These are phyloP conservation scores for Orthonyx spaldingii DNA, from an alignment of 2,113 vertebrate genomes.

Conservation along the genomic window DNA sequence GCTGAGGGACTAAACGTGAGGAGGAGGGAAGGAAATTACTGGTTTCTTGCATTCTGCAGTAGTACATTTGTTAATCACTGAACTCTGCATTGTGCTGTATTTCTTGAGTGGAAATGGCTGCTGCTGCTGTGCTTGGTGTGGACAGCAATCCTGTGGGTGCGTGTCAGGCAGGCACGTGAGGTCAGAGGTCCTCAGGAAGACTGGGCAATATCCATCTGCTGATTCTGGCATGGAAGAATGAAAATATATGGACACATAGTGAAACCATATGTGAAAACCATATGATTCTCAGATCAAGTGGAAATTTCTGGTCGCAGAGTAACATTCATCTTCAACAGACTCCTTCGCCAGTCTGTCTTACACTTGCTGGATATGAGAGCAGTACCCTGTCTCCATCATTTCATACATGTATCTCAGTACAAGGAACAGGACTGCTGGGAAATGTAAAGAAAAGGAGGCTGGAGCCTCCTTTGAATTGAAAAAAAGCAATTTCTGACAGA, in stretches of 20 bases:
- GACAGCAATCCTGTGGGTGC: not conserved
- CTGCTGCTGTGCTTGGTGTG: not conserved
- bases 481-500: not conserved
- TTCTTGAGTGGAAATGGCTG: rapidly evolving
- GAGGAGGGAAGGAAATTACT: not conserved
- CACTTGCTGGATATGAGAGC: not conserved
- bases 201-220: not conserved
- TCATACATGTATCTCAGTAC: not conserved
- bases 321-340: not conserved
- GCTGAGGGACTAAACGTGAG: not conserved
- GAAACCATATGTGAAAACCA: not conserved
- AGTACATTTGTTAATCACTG: not conserved
- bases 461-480: too few species aligned
- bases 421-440: not conserved
- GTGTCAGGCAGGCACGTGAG: rapidly evolving
- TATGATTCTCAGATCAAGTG: not conserved
- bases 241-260: not conserved
- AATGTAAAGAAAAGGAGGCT: not conserved
- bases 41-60: not conserved
- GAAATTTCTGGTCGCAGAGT: not conserved
- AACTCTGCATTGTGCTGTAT: not conserved
- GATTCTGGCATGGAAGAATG: not conserved
- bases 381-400: not conserved
- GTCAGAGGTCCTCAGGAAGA: not conserved
- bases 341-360: not conserved